Evolutionary conservation across 2,113 vertebrate genomes (phyloP), one percentile per base, ranked within the genome.

Genomic region (Epinephelus cyanopodus): DNA sequence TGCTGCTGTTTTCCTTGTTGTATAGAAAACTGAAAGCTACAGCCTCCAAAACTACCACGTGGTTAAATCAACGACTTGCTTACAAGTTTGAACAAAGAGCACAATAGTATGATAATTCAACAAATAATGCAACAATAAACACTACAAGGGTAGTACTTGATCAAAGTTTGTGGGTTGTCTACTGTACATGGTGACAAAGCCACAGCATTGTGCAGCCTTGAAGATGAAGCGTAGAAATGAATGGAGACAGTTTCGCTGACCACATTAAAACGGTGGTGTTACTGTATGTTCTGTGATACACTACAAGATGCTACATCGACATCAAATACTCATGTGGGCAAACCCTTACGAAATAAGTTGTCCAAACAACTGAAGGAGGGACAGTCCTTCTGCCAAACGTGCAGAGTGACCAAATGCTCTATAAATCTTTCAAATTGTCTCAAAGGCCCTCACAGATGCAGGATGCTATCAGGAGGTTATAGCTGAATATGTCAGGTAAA

Each of bases 41-140:
- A 62, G 14, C 33, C 29, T 6, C 10, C 1, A n/a, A 27, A 62
- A 77, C 19, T 33, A 53, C 14, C 19, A 56, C 11, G 48, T 3
- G 1, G 45, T 60, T 33, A 19, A 25, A 52, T 61, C 18, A 29
- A 54, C 10, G 25, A 18, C 29, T 63, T 69, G 25, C 33, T 23
- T 8, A 37, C 39, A 21, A 72, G 81, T 80, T 77, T 84, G 73
- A 73, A 37, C 37, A 63, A 65, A 45, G 69, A 67, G 23, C 6
- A 56, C 6, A 62, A 73, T 21, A 5, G 17, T 33, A 3, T 39
- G 1, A 76, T 8, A 68, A 47, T 62, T 53, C 23, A 50, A 23
- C 12, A 70, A 76, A 29, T 62, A 66, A 13, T 62, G 23, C 1
- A 68, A 48, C 9, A 45, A 17, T 21, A 54, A 57, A 71, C 62